Evolutionary conservation across 2,113 vertebrate species (phyloP), one percentile per base, ranked within the genome.

Genomic region (Psilopsiagon aurifrons): DNA sequence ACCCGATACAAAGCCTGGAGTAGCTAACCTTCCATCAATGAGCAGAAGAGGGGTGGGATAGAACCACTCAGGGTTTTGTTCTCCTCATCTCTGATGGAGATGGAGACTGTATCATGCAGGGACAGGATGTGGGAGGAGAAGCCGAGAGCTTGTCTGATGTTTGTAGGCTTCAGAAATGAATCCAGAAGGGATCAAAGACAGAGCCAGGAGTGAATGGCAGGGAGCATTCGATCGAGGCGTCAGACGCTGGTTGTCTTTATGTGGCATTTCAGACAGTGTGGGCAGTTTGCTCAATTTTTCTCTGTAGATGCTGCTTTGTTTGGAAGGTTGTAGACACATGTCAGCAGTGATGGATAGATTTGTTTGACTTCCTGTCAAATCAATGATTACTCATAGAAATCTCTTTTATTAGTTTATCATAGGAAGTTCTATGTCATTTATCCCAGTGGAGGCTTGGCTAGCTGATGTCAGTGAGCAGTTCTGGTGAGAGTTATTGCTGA

Each of bases 331-430:
- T 94, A 95, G 95, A 94, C 95, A 97, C 77, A 85, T 96, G 97
- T 97, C 97, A 97, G 73, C 5, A 1, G 77, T 97, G 97, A 97
- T 97, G 93, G 97, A 97, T 97, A 86, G 95, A 97, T 97, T 96
- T 97, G 93, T 96, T 95, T 96, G 96, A 97, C 94, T 95, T 97
- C 95, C 94, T 97, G 97, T 97, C 97, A 97, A 96, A 95, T 84
- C 96, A 95, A 96, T 97, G 97, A 97, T 97, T 96, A 89, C 97
- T 97, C 92, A 95, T 85, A 97, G 93, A 96, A 96, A 95, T 97
- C 95, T 95, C 91, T 96, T 97, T 97, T 97, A 97, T 97, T 97
- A 97, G 96, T 97, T 97, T 96, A 97, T 97, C 95, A 96, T 88
- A 95, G 95, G 87, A 97, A 97, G 96, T 95, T 94, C 91, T 93